Evolutionary conservation across 2,113 vertebrate species (phyloP).

Genomic region (Baryphthengus martii): DNA sequence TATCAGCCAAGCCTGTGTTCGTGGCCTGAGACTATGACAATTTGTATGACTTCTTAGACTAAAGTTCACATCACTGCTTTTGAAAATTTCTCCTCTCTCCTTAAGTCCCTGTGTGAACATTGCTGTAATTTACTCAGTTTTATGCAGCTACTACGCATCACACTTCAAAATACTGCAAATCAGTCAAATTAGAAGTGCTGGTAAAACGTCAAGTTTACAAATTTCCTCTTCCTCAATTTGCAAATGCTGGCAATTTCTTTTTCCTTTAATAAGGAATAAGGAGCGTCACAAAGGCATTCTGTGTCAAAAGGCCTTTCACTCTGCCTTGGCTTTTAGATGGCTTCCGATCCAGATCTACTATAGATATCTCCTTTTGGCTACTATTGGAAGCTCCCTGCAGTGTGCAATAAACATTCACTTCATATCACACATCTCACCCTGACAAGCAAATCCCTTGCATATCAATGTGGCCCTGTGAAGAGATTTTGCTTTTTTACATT

Average conservation of each 20-base stretch:
- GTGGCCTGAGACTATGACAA: not conserved
- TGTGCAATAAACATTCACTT: slow-evolving; percentile 62
- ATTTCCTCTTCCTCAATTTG: not conserved
- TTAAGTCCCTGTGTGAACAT: not conserved
- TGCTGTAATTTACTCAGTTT: not conserved
- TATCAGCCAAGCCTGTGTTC: not conserved
- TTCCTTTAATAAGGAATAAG: not conserved
- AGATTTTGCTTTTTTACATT: slow-evolving; percentile 59
- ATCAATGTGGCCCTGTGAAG: slow-evolving; percentile 59
- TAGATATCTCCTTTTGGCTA: slow-evolving; percentile 44
- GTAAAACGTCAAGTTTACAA: not conserved
- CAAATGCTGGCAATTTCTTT: not conserved
- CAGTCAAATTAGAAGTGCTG: not conserved
- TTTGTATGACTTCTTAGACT: not conserved
- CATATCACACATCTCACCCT: slow-evolving; percentile 51
- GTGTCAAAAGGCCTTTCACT: slow-evolving; percentile 34
- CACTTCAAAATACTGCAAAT: not conserved
- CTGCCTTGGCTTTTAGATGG: slow-evolving; percentile 1
- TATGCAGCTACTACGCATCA: not conserved
- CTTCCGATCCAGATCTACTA: slow-evolving; percentile 44
- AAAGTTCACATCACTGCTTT: not conserved
- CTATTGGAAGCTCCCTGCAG: slow-evolving; percentile 48
- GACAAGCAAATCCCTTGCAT: slow-evolving; percentile 63
- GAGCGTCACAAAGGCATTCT: slow-evolving; percentile 9
- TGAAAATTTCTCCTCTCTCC: not conserved